Base-by-base conservation (phyloP, 2,113 vertebrate species). In the Vimba vimba region DNA sequence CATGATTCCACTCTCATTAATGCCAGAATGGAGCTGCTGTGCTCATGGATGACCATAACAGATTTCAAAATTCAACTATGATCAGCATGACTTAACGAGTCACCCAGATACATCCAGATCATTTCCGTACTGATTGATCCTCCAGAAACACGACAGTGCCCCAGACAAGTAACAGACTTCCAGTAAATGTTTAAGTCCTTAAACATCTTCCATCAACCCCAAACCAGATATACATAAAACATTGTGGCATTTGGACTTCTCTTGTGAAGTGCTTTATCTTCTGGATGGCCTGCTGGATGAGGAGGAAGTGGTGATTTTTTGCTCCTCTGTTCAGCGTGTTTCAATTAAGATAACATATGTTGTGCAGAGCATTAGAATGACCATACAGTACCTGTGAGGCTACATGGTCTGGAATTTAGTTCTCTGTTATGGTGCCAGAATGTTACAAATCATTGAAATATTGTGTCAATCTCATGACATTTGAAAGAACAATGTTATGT, bases 71-170 rank as follows among this genome's bases (percentile, higher is more conserved):
- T 75, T 19, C 4, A 69, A 23, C 62, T 23, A 50, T 36, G n/a
- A 59, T 66, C 68, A 59, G 21, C n/a, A 39, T 39, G 68, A 83
- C 68, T 55, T 82, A 73, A 89, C 85, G 86, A 52, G n/a, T 87
- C 80, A 6, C 64, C 83, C 88, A 89, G 86, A 89, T 78, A 71
- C 19, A 79, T 76, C 45, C 30, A 55, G 71, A 25, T 50, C 9
- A 66, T 47, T 79, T 43, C 64, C 43, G n/a, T 27, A 19, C 30
- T 47, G 47, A 75, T 25, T 50, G 76, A 84, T 69, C 11, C 36
- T 2, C 75, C 77, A 52, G 85, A 84, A 66, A 86, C 82, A 59
- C 23, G 30, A 79, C 57, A 47, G 59, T 71, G 77, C 23, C 69
- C 47, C 85, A 79, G 77, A 82, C 82, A 60, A 76, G 45, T 81